Conservation (phyloP, 2,888 invertebrate genomes). For the Lithosia quadra region DNA sequence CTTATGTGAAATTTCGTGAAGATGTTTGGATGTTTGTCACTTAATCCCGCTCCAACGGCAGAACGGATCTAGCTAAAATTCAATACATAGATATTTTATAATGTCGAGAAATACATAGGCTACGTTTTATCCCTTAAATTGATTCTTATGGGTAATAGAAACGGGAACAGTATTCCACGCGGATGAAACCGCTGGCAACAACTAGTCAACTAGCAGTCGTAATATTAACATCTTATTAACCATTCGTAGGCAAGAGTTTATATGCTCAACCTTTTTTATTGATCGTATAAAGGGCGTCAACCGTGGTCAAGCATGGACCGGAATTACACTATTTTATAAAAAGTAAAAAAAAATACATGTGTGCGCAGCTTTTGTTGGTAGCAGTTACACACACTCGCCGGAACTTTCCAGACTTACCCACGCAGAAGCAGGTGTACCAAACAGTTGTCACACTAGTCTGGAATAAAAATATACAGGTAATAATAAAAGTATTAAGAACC, state of each 20-base stretch:
- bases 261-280: not conserved
- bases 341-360: slow-evolving; percentile 34
- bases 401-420: slow-evolving; percentile 77
- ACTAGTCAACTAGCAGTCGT: too few species aligned
- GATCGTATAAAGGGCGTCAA: not conserved
- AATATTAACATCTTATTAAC: not conserved
- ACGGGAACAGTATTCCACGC: too few species aligned
- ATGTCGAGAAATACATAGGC: too few species aligned
- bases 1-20: too few species aligned
- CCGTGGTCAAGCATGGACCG: not conserved
- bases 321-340: not conserved
- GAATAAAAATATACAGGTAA: slow-evolving; percentile 8
- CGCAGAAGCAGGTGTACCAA: slow-evolving; percentile 58
- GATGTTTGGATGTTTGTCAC: too few species aligned
- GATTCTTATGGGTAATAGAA: too few species aligned
- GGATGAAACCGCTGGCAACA: too few species aligned
- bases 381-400: slow-evolving; percentile 56
- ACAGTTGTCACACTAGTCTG: slow-evolving; percentile 49
- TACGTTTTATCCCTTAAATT: too few species aligned
- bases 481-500: not conserved
- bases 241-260: not conserved
- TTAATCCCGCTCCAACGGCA: too few species aligned
- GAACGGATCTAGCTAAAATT: too few species aligned
- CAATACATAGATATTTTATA: too few species aligned
- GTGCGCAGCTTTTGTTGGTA: slow-evolving; percentile 45